Percentiles rank a stretch among this genome's conserved stretches.
These are phyloP conservation scores for Cynocephalus volans DNA, from an alignment of 2,113 vertebrate genomes.

Conservation along the genomic window DNA sequence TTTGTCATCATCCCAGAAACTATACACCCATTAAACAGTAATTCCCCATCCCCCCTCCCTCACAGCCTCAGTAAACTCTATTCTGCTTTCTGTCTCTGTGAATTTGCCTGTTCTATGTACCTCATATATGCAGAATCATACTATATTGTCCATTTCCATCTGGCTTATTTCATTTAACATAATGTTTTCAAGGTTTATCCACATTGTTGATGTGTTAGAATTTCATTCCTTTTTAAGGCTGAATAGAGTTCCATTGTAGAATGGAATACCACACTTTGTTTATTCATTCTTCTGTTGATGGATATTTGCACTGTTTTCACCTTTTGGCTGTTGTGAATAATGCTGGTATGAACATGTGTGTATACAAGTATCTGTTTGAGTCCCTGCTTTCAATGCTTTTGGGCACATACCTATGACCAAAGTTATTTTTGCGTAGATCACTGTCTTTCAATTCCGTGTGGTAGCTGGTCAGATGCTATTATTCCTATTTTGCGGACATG, in stretches of 20 bases:
- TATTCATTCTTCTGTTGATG: neutral
- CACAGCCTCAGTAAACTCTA: neutral
- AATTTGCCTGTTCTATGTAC: neutral
- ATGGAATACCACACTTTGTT: neutral
- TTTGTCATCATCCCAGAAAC: neutral
- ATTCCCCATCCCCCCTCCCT: too few relatives aligned
- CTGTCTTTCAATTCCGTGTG: neutral
- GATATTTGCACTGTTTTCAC: neutral
- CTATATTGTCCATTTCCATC: neutral
- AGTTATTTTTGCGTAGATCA: neutral
- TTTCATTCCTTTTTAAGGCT: neutral
- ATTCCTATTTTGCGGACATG: neutral
- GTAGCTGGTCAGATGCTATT: neutral
- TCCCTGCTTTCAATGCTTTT: neutral
- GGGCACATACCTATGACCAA: neutral
- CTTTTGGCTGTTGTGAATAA: neutral
- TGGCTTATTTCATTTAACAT: neutral
- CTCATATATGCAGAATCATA: neutral
- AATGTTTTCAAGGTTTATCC: neutral
- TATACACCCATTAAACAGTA: neutral
- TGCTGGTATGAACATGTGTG: neutral
- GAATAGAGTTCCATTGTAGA: neutral
- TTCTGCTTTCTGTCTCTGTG: neutral
- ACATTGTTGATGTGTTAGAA: neutral
- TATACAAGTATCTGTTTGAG: too few relatives aligned